phyloP scores from a whole-genome alignment of 2,113 vertebrate species.

The Promerops cafer region DNA sequence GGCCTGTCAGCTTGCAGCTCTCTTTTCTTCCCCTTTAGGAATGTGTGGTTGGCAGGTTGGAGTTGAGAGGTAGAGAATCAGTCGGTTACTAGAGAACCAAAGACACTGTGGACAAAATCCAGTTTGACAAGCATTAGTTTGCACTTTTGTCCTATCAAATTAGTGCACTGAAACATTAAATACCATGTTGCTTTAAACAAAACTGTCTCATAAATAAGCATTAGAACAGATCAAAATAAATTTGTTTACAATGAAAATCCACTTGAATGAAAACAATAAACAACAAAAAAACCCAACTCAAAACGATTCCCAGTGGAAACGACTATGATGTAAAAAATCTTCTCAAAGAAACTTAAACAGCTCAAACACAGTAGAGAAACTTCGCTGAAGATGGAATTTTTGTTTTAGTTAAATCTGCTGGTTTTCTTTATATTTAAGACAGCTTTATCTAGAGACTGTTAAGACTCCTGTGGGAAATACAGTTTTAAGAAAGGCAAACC shows the following conservation, averaged over 20 bases:
- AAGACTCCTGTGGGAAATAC: slow-evolving; percentile 44
- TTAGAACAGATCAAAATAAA: neutral
- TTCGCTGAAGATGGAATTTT: neutral
- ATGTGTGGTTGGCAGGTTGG: neutral
- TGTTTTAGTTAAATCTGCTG: neutral
- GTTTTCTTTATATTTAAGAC: neutral
- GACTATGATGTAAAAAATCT: neutral
- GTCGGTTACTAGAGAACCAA: neutral
- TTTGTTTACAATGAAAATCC: slow-evolving; percentile 32
- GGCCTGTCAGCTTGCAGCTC: slow-evolving; percentile 10
- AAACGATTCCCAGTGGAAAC: neutral
- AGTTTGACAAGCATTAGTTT: neutral
- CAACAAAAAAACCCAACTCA: neutral
- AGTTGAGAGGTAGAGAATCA: slow-evolving; percentile 44
- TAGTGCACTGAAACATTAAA: neutral
- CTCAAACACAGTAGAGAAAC: neutral
- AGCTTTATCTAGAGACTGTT: slow-evolving; percentile 44
- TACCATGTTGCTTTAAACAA: neutral
- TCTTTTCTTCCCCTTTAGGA: slow-evolving; percentile 9
- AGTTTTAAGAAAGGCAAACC: slow-evolving; percentile 59
- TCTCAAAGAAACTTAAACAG: neutral
- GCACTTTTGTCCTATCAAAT: neutral
- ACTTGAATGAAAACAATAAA: neutral
- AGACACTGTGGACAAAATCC: neutral
- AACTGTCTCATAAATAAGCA: neutral